Base-by-base conservation (phyloP, 2,113 vertebrate species). In the Hippocampus mohnikei region DNA sequence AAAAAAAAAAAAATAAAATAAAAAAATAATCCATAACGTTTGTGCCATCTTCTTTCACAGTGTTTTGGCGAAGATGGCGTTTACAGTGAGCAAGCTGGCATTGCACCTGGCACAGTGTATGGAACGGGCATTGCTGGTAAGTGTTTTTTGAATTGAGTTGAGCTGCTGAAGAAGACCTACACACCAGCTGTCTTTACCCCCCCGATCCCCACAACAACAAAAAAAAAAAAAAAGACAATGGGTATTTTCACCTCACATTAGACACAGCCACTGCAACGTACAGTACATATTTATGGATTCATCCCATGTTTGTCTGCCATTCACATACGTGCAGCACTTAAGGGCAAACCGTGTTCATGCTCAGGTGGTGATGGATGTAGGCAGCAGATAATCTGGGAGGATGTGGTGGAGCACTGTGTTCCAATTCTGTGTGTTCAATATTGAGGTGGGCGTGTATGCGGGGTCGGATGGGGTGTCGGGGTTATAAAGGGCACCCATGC, bases 41-140 rank as follows among this genome's bases (percentile, higher is more conserved):
- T 74, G 40, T 69, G 6, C 12, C 79, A 37, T 77, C 40, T 66
- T 50, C 59, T 33, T 52, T 15, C 18, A 78, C 82, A 99, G 96
- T 91, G 87, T 74, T 99, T 95, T 74, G 88, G 92, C 0, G 95
- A 96, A 56, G 93, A 94, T 0, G 52, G 93, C 37, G 94, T 95
- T 88, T 98, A 96, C 25, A 64, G 80, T 0, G 95, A 95, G 21
- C 94, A 92, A 72, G 89, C 94, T 65, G 91, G 93, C 23, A 81
- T 95, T 67, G 82, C 93, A 63, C 91, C 95, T 0, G 91, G 95
- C 0, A 82, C 95, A 0, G 94, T 95, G 84, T 94, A 95, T 84
- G 94, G 92, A 66, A 82, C 95, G 1, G 95, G 94, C 41, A 92
- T 96, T 4, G 93, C 91, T 78, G 96, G 96, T 98, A 86, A 94